Evolutionary conservation across 2,888 invertebrate species (phyloP).

Genomic region (Carabus problematicus): DNA sequence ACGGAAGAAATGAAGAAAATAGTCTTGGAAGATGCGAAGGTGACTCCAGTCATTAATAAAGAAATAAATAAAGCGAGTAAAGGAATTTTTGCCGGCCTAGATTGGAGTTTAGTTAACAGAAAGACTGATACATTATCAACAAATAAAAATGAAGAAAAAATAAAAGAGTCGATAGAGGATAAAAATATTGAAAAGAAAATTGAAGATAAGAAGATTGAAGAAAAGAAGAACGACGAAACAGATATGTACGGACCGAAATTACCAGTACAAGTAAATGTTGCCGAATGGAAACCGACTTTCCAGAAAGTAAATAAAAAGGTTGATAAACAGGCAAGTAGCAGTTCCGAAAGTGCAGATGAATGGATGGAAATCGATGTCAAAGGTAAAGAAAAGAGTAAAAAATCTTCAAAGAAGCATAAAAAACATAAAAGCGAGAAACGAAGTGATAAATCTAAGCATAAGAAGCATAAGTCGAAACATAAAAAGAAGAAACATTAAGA

Average conservation of each 20-base stretch:
- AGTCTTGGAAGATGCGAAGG: constrained; percentile 51
- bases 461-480: constrained; percentile 46
- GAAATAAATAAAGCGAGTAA: constrained; percentile 15
- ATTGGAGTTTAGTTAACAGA: constrained; percentile 35
- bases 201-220: constrained; percentile 28
- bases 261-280: constrained; percentile 54
- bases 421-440: constrained; percentile 56
- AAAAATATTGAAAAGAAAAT: no score
- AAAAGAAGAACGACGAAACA: constrained; percentile 44
- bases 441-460: constrained; percentile 48
- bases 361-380: constrained; percentile 63
- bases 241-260: constrained; percentile 67
- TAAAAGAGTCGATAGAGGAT: background rate
- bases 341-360: constrained; percentile 58
- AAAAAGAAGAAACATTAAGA: constrained; percentile 33
- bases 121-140: constrained; percentile 29
- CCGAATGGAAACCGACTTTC: constrained; percentile 48
- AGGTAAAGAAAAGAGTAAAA: constrained; percentile 48
- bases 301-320: constrained; percentile 46
- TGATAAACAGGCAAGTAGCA: constrained; percentile 29
- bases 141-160: constrained; percentile 53
- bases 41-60: constrained; percentile 41
- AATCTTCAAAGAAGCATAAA: constrained; percentile 55
- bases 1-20: constrained; percentile 40
- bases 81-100: constrained; percentile 42